Conservation (phyloP, 2,888 invertebrate genomes). For the Chrysopilus asiliformis region DNA sequence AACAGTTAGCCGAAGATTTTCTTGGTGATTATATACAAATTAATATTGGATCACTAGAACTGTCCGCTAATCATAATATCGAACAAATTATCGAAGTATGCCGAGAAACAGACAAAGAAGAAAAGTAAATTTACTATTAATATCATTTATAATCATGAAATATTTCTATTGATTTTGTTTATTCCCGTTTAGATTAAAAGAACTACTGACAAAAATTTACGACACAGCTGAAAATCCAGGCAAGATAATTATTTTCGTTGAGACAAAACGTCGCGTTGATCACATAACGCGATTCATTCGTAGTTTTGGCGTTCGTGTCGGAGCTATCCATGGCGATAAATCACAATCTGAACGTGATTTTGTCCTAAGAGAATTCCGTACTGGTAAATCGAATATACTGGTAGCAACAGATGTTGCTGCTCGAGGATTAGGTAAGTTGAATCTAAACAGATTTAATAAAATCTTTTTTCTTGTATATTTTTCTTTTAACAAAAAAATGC, state of each 20-base stretch:
- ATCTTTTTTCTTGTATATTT: conserved; percentile 34
- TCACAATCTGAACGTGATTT: conserved; percentile 87
- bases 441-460: conserved; percentile 83
- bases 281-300: conserved; percentile 69
- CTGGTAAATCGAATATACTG: conserved; percentile 71
- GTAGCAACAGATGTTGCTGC: conserved; percentile 98
- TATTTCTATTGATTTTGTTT: background rate
- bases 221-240: conserved; percentile 71
- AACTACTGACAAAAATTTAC: conserved; percentile 36
- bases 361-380: conserved; percentile 76
- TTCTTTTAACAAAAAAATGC: conserved; percentile 15
- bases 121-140: conserved; percentile 24
- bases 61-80: conserved; percentile 82
- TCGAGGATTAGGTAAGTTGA: conserved; percentile 80
- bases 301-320: conserved; percentile 67
- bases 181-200: conserved; percentile 23
- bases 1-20: conserved; percentile 83
- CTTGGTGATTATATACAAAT: conserved; percentile 78
- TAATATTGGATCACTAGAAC: conserved; percentile 70
- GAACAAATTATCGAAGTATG: conserved; percentile 70
- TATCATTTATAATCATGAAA: conserved; percentile 1
- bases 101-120: conserved; percentile 59
- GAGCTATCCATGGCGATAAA: conserved; percentile 91
- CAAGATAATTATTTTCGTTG: conserved; percentile 90
- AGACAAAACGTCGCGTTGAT: conserved; percentile 90